Percentiles rank a stretch among this genome's conserved stretches.
phyloP scores from a whole-genome alignment of 2,888 invertebrate genomes.

The Drosophila neutralis region DNA sequence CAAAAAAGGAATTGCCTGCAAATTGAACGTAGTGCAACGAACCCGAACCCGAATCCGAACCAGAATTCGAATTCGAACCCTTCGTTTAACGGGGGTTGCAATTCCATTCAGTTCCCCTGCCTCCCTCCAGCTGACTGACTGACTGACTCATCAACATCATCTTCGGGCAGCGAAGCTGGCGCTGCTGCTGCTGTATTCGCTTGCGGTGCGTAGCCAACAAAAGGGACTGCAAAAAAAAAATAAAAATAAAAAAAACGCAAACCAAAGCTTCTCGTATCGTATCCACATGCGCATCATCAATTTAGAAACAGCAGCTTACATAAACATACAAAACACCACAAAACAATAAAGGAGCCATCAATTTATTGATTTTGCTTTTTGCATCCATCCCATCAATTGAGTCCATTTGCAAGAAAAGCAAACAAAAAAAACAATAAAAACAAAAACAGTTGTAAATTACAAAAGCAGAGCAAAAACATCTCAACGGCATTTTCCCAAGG shows the following conservation, averaged over 20 bases:
- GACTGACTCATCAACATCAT: conserved; percentile 47
- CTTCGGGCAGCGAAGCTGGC: conserved; percentile 47
- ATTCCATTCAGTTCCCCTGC: conserved; percentile 22
- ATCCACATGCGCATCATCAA: conserved; percentile 34
- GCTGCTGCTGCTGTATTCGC: conserved; percentile 10
- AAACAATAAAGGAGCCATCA: conserved; percentile 25
- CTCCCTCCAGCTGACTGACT: conserved; percentile 42
- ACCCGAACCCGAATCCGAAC: conserved; percentile 39
- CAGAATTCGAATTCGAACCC: conserved; percentile 20
- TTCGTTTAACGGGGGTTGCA: conserved; percentile 49
- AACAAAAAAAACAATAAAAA: conserved; percentile 18
- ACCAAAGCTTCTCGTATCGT: conserved; percentile 19
- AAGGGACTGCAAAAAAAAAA: conserved; percentile 10
- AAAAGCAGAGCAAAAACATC: conserved; percentile 30
- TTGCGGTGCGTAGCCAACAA: conserved; percentile 46
- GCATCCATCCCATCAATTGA: conserved; percentile 28
- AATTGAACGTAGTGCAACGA: conserved; percentile 70
- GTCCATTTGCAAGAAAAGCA: conserved; percentile 41
- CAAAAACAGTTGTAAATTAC: conserved; percentile 37
- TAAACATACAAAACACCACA: neutral
- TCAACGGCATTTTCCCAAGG: conserved; percentile 54
- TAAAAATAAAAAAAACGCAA: conserved; percentile 1
- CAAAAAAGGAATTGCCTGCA: conserved; percentile 32
- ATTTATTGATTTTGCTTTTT: conserved; percentile 55
- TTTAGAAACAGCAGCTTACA: conserved; percentile 23